Conservation (phyloP, 1,140 invertebrate species). For the Leguminivora glycinivorella region DNA sequence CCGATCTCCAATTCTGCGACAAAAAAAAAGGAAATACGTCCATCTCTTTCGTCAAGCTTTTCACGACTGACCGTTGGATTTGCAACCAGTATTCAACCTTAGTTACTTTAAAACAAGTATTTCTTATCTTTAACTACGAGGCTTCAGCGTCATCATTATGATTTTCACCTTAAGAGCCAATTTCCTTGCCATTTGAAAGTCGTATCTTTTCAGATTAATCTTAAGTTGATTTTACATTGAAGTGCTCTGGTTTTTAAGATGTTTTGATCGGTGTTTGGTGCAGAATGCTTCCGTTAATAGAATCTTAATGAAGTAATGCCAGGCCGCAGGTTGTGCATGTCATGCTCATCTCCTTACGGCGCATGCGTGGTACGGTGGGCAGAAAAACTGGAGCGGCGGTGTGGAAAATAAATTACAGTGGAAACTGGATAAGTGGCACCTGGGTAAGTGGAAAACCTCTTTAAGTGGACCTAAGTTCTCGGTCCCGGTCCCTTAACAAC, state of each 20-base stretch:
- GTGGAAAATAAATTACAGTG: background rate
- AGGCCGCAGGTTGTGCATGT: slow-evolving; percentile 67
- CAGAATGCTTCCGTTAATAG: slow-evolving; percentile 77
- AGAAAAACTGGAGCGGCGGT: slow-evolving; percentile 48
- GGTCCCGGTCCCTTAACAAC: no score
- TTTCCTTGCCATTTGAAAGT: background rate
- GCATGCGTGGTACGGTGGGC: slow-evolving; percentile 56
- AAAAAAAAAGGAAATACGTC: slow-evolving; percentile 45
- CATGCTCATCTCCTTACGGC: slow-evolving; percentile 70
- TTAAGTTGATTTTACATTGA: slow-evolving; percentile 39
- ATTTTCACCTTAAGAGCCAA: background rate
- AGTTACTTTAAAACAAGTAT: slow-evolving; percentile 19
- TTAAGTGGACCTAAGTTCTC: no score
- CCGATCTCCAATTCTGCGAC: slow-evolving; percentile 51
- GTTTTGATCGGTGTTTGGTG: slow-evolving; percentile 45
- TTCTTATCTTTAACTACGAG: background rate
- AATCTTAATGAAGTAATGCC: slow-evolving; percentile 77
- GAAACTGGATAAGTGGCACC: no score
- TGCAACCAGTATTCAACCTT: slow-evolving; percentile 39
- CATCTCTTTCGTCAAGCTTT: slow-evolving; percentile 46
- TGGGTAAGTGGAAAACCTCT: no score
- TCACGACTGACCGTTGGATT: slow-evolving; percentile 29
- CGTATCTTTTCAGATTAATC: background rate
- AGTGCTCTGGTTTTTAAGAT: slow-evolving; percentile 16
- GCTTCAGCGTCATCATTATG: background rate